phyloP scores from a whole-genome alignment of 2,797 vertebrate species.

The Tangara arthus region DNA sequence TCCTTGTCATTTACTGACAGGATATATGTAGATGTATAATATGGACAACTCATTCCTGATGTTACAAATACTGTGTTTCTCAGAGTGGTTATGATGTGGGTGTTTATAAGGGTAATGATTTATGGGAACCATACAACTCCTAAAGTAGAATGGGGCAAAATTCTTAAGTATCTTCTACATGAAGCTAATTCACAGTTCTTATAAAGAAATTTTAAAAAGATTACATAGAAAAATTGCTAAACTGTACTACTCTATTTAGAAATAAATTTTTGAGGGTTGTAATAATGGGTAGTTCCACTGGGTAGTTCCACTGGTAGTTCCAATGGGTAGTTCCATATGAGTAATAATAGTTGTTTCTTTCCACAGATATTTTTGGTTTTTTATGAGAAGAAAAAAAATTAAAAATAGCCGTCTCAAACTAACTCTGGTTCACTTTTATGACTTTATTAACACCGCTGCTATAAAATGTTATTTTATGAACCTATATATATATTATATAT shows the following conservation, averaged over 20 bases:
- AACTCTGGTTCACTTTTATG: neutral
- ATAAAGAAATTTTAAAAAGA: neutral
- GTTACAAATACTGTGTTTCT: neutral
- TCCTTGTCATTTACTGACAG: neutral
- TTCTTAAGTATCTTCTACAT: neutral
- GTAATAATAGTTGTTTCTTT: neutral
- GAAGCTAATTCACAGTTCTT: neutral
- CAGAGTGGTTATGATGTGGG: neutral
- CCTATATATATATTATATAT: neutral
- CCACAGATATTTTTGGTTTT: neutral
- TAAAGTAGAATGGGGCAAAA: neutral
- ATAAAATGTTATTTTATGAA: neutral
- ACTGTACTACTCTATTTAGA: neutral
- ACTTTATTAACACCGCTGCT: neutral
- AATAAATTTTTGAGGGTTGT: neutral
- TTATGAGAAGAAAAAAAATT: neutral
- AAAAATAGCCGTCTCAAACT: neutral
- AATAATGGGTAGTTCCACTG: neutral
- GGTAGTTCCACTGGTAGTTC: neutral
- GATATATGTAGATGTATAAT: neutral
- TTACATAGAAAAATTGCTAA: neutral
- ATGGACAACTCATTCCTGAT: neutral
- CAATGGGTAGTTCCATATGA: neutral
- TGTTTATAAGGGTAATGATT: neutral
- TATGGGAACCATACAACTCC: neutral